Conservation (phyloP, 2,797 vertebrate species). For the Anas bernieri region DNA sequence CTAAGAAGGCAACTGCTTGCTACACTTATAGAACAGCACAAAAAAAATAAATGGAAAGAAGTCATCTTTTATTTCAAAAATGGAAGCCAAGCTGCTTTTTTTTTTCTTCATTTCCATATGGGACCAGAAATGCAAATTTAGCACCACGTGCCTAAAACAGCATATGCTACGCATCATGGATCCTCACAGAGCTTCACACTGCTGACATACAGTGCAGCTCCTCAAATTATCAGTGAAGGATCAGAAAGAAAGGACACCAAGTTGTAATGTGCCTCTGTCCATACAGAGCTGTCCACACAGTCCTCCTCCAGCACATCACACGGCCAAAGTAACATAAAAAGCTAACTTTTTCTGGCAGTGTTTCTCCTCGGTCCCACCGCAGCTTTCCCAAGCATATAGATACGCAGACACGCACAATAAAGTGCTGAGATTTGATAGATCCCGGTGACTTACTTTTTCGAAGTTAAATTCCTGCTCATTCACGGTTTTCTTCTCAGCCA, state of each 20-base stretch:
- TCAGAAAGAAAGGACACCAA: neutral
- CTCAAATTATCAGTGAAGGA: neutral
- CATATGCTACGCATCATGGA: neutral
- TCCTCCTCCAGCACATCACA: neutral
- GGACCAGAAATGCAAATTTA: neutral
- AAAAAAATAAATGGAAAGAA: neutral
- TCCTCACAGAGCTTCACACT: neutral
- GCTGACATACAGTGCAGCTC: neutral
- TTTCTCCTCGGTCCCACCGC: accelerated
- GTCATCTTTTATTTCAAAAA: neutral
- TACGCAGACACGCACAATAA: neutral
- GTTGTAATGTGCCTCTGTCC: neutral
- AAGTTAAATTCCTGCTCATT: conserved; percentile 81
- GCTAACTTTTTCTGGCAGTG: accelerated
- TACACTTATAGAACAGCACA: neutral
- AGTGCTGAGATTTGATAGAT: neutral
- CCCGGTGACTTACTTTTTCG: conserved; percentile 86
- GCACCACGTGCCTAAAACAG: neutral
- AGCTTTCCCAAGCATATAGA: neutral
- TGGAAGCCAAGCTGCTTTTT: neutral
- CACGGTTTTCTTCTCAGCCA: conserved; percentile 55
- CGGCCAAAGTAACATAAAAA: neutral
- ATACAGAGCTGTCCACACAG: neutral
- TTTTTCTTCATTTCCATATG: accelerated
- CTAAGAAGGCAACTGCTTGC: neutral